phyloP scores from a whole-genome alignment of 1,140 invertebrate species.

The Pseudobourletiella spinata region DNA sequence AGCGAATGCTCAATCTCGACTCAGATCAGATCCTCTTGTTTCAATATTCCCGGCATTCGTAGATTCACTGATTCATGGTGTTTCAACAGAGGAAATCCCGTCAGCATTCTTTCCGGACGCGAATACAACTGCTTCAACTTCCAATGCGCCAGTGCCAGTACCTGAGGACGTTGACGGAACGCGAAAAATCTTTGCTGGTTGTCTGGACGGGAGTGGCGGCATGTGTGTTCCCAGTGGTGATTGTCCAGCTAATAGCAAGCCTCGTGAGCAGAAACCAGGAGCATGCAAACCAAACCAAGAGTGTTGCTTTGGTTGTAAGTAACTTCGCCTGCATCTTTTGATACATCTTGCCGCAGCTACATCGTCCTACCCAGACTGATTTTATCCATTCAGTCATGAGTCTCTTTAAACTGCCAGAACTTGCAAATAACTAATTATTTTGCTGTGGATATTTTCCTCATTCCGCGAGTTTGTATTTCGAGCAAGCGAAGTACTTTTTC shows the following conservation, averaged over 20 bases:
- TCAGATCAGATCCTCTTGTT: no score
- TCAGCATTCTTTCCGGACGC: slow-evolving; percentile 21
- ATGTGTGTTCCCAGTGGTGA: slow-evolving; percentile 22
- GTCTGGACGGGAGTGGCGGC: slow-evolving; percentile 26
- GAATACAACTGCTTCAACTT: no score
- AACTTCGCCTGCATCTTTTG: background rate
- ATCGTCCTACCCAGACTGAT: no score
- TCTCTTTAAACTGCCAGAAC: background rate
- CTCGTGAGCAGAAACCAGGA: background rate
- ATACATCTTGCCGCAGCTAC: no score
- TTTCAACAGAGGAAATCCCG: slow-evolving; percentile 21
- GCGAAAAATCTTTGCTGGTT: background rate
- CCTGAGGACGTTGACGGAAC: no score
- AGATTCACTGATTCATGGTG: no score
- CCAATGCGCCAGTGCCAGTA: no score
- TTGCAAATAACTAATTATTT: no score
- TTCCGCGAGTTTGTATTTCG: background rate
- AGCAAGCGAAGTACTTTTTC: background rate
- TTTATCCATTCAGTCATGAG: background rate
- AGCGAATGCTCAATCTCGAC: no score
- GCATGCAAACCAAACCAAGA: slow-evolving; percentile 18
- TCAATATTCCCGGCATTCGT: no score
- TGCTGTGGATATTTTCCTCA: no score
- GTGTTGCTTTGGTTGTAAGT: slow-evolving; percentile 27
- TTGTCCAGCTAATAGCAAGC: slow-evolving; percentile 18